These are phyloP conservation scores for Polyommatus icarus DNA, from an alignment of 2,888 invertebrate species.

Conservation along the genomic window DNA sequence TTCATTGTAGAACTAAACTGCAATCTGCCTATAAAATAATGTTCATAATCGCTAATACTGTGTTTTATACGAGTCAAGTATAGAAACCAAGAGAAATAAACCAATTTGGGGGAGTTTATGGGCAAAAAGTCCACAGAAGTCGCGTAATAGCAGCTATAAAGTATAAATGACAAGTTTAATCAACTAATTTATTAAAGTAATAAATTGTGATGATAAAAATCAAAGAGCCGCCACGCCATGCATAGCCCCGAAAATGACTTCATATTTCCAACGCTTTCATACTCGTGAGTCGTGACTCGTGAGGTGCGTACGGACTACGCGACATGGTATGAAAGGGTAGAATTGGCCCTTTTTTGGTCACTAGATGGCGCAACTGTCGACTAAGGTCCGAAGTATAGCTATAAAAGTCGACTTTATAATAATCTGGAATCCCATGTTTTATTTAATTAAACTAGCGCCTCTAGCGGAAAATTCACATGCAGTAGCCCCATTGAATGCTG, in stretches of 20 bases:
- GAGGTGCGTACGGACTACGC: not conserved
- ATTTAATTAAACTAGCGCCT: too few species aligned
- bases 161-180: conserved; percentile 19
- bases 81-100: not conserved
- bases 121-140: not conserved
- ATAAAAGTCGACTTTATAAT: too few species aligned
- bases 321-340: too few species aligned
- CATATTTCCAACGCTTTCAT: conserved; percentile 6
- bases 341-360: too few species aligned
- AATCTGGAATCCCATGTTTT: too few species aligned
- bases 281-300: not conserved
- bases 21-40: not conserved
- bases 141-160: conserved; percentile 3
- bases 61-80: not conserved
- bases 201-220: conserved; percentile 16
- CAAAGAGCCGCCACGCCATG: conserved; percentile 14
- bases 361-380: too few species aligned
- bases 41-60: not conserved
- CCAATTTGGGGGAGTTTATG: not conserved
- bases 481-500: too few species aligned
- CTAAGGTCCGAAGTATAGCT: too few species aligned
- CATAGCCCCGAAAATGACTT: conserved; percentile 6
- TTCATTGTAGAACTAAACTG: not conserved
- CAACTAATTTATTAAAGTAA: conserved; percentile 22
- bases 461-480: too few species aligned